phyloP scores from a whole-genome alignment of 2,888 invertebrate genomes.

The Pseudoips prasinana region DNA sequence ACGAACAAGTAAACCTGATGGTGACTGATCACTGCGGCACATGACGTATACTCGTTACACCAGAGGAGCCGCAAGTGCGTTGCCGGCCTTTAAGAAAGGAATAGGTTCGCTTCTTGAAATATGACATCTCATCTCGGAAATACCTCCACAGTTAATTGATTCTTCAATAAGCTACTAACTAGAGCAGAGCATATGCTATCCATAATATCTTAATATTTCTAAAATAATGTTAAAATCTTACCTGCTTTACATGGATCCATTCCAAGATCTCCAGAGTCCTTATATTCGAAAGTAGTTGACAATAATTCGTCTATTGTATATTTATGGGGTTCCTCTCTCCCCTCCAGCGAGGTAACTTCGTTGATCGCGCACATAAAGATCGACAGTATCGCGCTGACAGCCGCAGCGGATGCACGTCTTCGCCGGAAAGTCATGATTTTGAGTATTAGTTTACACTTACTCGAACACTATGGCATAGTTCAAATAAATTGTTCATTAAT shows the following conservation, averaged over 20 bases:
- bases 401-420: conserved; percentile 44
- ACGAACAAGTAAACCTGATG: too few relatives aligned
- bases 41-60: too few relatives aligned
- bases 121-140: too few relatives aligned
- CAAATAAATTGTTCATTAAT: conserved; percentile 31
- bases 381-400: conserved; percentile 51
- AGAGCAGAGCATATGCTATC: too few relatives aligned
- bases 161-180: too few relatives aligned
- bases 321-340: conserved; percentile 64
- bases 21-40: too few relatives aligned
- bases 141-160: too few relatives aligned
- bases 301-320: conserved; percentile 87
- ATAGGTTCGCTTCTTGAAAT: too few relatives aligned
- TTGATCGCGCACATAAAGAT: conserved; percentile 44
- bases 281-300: conserved; percentile 83
- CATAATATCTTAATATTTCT: too few relatives aligned
- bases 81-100: too few relatives aligned
- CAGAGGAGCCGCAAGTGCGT: too few relatives aligned
- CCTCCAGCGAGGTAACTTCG: conserved; percentile 50
- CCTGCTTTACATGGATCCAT: conserved; percentile 94
- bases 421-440: conserved; percentile 54
- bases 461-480: conserved; percentile 59
- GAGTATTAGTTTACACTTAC: conserved; percentile 37
- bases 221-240: too few relatives aligned
- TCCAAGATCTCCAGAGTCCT: conserved; percentile 88